These are phyloP conservation scores for Clusia tigrina DNA, from an alignment of 2,888 invertebrate species.

Conservation along the genomic window DNA sequence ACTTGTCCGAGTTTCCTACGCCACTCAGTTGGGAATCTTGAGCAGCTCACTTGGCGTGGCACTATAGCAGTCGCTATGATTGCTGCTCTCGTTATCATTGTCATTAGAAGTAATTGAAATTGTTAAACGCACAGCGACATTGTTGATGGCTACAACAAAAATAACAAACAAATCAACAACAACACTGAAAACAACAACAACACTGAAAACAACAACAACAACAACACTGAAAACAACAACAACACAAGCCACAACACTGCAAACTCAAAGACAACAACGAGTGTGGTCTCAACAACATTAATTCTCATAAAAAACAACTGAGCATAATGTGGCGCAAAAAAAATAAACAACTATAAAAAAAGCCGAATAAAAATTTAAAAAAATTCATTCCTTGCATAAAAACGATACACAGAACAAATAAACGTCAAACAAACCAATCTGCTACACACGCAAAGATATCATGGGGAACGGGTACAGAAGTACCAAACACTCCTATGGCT, in stretches of 20 bases:
- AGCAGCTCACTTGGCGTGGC: too few relatives aligned
- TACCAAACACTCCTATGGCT: too few relatives aligned
- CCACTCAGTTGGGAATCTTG: too few relatives aligned
- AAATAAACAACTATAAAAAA: neutral
- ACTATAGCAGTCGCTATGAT: too few relatives aligned
- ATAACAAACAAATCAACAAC: too few relatives aligned
- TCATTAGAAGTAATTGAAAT: neutral
- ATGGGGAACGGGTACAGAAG: too few relatives aligned
- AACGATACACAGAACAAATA: neutral
- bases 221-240: neutral
- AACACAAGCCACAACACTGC: neutral
- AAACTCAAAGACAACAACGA: neutral
- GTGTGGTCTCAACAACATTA: slow-evolving; percentile 1
- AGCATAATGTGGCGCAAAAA: neutral
- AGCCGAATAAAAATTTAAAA: too few relatives aligned
- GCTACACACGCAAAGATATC: slow-evolving; percentile 15
- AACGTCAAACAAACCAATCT: slow-evolving; percentile 1
- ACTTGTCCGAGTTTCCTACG: too few relatives aligned
- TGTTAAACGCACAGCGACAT: neutral
- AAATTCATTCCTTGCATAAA: slow-evolving; percentile 1
- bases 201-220: neutral
- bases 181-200: neutral
- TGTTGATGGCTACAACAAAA: too few relatives aligned
- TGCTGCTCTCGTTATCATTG: too few relatives aligned
- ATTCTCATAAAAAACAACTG: neutral